These are phyloP conservation scores for Dyspetes luteomarginatus DNA, from an alignment of 2,888 invertebrate genomes.

Conservation along the genomic window DNA sequence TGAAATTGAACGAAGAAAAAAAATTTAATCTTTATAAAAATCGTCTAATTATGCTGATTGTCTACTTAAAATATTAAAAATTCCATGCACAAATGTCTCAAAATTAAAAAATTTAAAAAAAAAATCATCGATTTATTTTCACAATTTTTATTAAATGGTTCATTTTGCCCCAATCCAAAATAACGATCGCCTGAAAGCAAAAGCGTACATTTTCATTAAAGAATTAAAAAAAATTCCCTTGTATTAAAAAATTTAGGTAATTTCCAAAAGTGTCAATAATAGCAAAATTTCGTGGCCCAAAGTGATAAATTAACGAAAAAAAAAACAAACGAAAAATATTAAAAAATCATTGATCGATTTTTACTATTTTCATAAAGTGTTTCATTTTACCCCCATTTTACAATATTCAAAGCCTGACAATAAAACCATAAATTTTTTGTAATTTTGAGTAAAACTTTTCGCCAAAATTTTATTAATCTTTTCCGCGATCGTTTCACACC, in stretches of 20 bases:
- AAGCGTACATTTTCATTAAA: too few species aligned
- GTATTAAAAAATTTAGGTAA: too few species aligned
- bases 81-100: background rate
- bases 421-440: background rate
- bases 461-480: background rate
- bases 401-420: background rate
- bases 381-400: background rate
- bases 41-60: background rate
- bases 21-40: background rate
- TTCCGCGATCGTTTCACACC: background rate
- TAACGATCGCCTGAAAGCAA: too few species aligned
- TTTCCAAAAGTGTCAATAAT: too few species aligned
- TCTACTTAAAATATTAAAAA: background rate
- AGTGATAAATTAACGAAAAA: too few species aligned
- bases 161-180: too few species aligned
- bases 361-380: too few species aligned
- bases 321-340: too few species aligned
- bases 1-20: background rate
- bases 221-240: too few species aligned
- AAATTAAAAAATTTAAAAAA: background rate
- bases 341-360: too few species aligned
- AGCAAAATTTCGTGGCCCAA: too few species aligned
- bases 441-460: background rate
- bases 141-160: too few species aligned
- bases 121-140: background rate